Percentiles rank a stretch among this genome's conserved stretches.
phyloP scores from a whole-genome alignment of 1,140 invertebrate genomes.

The Brachionus koreanus region DNA sequence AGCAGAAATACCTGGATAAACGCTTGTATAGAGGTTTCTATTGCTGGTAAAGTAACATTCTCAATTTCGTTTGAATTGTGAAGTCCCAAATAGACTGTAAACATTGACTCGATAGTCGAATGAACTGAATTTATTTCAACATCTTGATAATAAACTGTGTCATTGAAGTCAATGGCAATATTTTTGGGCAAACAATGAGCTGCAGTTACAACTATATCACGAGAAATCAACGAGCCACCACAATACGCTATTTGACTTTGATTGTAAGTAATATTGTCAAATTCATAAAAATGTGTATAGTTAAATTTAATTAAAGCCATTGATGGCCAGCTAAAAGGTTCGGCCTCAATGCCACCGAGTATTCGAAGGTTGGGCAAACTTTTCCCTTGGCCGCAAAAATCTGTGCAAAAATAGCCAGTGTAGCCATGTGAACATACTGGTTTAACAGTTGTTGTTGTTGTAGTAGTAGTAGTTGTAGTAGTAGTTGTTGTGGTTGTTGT shows the following conservation, averaged over 20 bases:
- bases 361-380: neutral
- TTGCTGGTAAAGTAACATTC: neutral
- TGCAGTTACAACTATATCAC: constrained; percentile 5
- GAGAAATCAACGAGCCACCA: constrained; percentile 10
- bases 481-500: neutral
- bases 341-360: constrained; percentile 2
- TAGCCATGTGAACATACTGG: neutral
- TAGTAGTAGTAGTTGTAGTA: neutral
- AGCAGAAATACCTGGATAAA: neutral
- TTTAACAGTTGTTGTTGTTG: neutral
- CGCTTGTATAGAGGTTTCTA: neutral
- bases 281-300: neutral
- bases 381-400: neutral
- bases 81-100: neutral
- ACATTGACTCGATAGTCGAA: constrained; percentile 26
- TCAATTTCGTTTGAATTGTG: neutral
- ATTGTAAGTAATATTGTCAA: neutral
- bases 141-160: neutral
- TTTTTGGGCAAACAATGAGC: constrained; percentile 7
- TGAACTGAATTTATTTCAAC: neutral
- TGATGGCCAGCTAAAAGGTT: constrained; percentile 24
- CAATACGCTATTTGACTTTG: neutral
- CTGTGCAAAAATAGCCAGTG: constrained; percentile 1
- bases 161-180: neutral
- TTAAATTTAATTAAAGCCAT: constrained; percentile 11